These are phyloP conservation scores for Arnoldichthys spilopterus DNA, from an alignment of 2,797 vertebrate genomes.

Conservation along the genomic window DNA sequence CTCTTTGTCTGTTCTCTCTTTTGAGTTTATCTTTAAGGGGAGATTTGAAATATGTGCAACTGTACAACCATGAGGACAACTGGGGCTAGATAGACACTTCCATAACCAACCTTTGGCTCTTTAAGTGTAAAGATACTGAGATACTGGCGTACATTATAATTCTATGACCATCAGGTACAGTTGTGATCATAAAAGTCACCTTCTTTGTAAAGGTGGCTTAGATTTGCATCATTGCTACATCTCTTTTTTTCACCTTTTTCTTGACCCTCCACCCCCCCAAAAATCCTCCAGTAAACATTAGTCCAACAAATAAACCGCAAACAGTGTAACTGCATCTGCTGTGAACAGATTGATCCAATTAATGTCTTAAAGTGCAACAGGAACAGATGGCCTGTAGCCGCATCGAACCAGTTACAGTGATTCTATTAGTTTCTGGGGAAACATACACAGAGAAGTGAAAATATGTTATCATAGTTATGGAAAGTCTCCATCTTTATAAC, in stretches of 20 bases:
- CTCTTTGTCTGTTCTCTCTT: too few relatives aligned
- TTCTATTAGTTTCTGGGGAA: constrained; percentile 6
- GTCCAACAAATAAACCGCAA: constrained; percentile 48
- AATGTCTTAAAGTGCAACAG: constrained; percentile 35
- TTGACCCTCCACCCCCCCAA: constrained; percentile 1
- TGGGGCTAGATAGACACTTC: too few relatives aligned
- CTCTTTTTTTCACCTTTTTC: not conserved
- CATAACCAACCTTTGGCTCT: too few relatives aligned
- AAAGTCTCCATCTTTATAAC: constrained; percentile 3
- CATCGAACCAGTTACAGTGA: constrained; percentile 5
- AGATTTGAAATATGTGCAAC: not conserved
- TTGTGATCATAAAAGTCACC: too few relatives aligned
- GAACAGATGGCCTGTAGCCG: constrained; percentile 33
- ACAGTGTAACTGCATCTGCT: constrained; percentile 50
- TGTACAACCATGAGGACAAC: not conserved
- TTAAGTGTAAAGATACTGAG: too few relatives aligned
- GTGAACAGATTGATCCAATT: constrained; percentile 55
- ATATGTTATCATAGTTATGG: not conserved
- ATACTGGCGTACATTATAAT: too few relatives aligned
- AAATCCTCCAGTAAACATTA: constrained; percentile 40
- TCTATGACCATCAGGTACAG: too few relatives aligned
- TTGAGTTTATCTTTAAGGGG: not conserved
- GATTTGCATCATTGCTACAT: not conserved
- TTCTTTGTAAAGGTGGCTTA: too few relatives aligned
- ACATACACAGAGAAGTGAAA: not conserved